Evolutionary conservation across 2,113 vertebrate genomes (phyloP).

Genomic region (Megalops atlanticus): DNA sequence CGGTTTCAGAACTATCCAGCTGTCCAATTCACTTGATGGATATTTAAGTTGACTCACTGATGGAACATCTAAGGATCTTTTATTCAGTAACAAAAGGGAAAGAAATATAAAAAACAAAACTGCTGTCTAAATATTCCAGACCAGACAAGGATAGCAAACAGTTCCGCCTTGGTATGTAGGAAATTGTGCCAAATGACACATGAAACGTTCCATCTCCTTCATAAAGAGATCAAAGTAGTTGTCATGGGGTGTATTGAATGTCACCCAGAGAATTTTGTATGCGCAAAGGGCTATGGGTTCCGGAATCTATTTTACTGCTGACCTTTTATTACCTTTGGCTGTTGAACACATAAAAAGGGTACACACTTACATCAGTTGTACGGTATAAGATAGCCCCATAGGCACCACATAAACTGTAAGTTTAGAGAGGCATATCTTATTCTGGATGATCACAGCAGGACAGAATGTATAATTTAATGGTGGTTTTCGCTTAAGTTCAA

Average conservation of each 20-base stretch:
- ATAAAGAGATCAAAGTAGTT: slow-evolving; percentile 45
- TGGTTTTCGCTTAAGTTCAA: not conserved
- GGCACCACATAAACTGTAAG: not conserved
- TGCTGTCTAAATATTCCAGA: not conserved
- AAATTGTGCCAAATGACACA: not conserved
- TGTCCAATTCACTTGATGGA: no score
- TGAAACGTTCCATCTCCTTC: slow-evolving; percentile 30
- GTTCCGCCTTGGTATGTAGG: not conserved
- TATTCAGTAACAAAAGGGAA: not conserved
- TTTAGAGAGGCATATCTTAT: not conserved
- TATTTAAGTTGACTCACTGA: not conserved
- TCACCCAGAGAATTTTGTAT: slow-evolving; percentile 20
- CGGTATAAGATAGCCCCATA: not conserved
- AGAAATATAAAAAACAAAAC: slow-evolving; percentile 1
- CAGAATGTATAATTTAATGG: not conserved
- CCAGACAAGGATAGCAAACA: not conserved
- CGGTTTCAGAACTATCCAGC: no score
- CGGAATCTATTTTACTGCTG: slow-evolving; percentile 28
- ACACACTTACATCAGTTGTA: no score
- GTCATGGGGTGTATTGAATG: slow-evolving; percentile 26
- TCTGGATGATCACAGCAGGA: not conserved
- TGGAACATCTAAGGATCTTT: not conserved
- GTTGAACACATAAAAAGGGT: not conserved
- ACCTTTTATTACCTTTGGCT: slow-evolving; percentile 34
- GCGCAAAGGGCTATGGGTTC: slow-evolving; percentile 10